Evolutionary conservation across 2,888 invertebrate genomes (phyloP).

Genomic region (Eulithis testata): DNA sequence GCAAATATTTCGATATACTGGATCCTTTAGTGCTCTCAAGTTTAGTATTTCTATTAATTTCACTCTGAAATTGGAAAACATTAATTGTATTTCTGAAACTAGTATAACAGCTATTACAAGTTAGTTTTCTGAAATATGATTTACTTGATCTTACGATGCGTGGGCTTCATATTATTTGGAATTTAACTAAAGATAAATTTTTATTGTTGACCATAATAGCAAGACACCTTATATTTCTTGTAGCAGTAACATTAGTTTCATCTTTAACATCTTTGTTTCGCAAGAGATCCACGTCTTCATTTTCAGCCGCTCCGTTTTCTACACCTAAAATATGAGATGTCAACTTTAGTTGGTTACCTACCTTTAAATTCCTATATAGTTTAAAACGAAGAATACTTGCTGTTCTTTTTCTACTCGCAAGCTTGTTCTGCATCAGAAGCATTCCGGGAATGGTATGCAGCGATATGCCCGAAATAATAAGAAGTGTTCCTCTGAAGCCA

Average conservation of each 20-base stretch:
- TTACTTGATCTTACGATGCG: background rate
- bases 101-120: too few relatives aligned
- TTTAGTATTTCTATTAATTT: conserved; percentile 69
- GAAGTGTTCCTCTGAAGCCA: conserved; percentile 86
- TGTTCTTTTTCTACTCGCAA: conserved; percentile 53
- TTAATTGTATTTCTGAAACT: too few relatives aligned
- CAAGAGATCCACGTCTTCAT: conserved; percentile 60
- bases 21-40: conserved; percentile 78
- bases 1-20: conserved; percentile 83
- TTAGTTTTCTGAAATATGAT: background rate
- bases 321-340: conserved; percentile 50
- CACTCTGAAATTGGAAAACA: conserved; percentile 43
- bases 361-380: conserved; percentile 30
- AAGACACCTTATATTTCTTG: conserved; percentile 27
- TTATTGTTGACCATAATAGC: too few relatives aligned
- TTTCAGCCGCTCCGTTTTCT: conserved; percentile 46
- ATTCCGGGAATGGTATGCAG: conserved; percentile 85
- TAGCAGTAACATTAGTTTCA: background rate
- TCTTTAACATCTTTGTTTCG: conserved; percentile 32
- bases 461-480: conserved; percentile 85
- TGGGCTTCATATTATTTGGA: too few relatives aligned
- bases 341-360: conserved; percentile 14
- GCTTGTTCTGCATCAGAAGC: conserved; percentile 77
- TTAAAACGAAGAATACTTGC: conserved; percentile 70
- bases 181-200: too few relatives aligned